Evolutionary conservation across 2,888 invertebrate species (phyloP), one percentile per base, ranked within the genome.

Genomic region (Tiliacea citrago): DNA sequence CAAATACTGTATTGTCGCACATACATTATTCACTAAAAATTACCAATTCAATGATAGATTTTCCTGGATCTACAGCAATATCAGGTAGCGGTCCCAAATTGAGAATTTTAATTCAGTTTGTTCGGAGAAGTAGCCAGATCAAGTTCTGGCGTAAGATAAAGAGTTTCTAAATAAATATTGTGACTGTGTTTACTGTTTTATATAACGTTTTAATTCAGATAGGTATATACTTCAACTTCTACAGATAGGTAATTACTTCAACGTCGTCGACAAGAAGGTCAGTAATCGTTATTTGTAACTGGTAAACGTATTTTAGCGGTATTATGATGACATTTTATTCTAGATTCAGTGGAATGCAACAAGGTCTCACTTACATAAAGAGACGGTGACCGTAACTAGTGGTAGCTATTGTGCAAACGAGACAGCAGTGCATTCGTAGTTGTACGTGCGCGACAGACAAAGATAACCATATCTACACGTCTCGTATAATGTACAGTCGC

Each of bases 11-110:
- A 53, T 72, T 79, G 77, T 68, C 78, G 77, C 76, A 75, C 76
- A 91, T 92, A 85, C 88, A 91, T 94, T 88, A 94, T 93, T 92
- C 92, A 93, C 77, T 85, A 79, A 86, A 87, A 82, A 90, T 92
- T 91, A 88, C 76, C 88, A 91, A 90, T 87, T 87, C 81, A 87
- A 88, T 83, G 70, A 71, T 81, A 68, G 81, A 72, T 80, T 80
- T 75, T 73, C 81, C 83, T 67, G 80, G 78, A 82, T 72, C 45
- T 66, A 75, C 42, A 77, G 68, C 65, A 67, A 67, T 55, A 69
- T 70, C 68, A 61, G 76, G 70, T 81, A 79, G 63, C 83, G 65
- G 68, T 68, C 71, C 49, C 24, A 71, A 79, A 82, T 69, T 69
- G 51, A 78, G 82, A 61, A 68, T 68, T 85, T 84, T 73, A 73